Percentiles rank a stretch among this genome's conserved stretches.
phyloP scores from a whole-genome alignment of 2,797 vertebrate genomes.

The Selene dorsalis region DNA sequence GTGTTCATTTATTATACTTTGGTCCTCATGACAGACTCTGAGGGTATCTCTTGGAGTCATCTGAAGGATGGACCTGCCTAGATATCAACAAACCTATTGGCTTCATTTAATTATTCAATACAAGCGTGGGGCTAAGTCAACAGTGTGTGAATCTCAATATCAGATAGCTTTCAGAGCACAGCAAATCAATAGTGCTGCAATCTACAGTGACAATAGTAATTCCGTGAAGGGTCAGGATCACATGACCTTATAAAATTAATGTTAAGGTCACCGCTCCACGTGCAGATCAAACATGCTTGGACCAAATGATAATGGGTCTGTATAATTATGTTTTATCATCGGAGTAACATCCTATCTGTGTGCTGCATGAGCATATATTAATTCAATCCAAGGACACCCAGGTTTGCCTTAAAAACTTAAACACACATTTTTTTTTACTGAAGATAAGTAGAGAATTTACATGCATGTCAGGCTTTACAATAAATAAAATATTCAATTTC shows the following conservation, averaged over 20 bases:
- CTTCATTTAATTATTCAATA: slow-evolving; percentile 72
- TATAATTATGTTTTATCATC: slow-evolving; percentile 63
- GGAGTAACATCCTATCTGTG: slow-evolving; percentile 48
- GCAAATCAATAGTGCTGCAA: slow-evolving; percentile 76
- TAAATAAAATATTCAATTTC: not conserved
- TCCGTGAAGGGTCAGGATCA: slow-evolving; percentile 57
- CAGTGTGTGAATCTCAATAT: slow-evolving; percentile 73
- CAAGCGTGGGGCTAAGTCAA: slow-evolving; percentile 66
- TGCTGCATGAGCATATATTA: slow-evolving; percentile 55
- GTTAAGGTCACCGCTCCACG: slow-evolving; percentile 56
- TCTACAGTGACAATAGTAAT: slow-evolving; percentile 75
- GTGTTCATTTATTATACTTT: slow-evolving; percentile 70
- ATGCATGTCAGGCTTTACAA: slow-evolving; percentile 21
- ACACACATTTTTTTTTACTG: not conserved
- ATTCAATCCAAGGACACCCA: slow-evolving; percentile 38
- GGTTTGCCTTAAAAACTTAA: slow-evolving; percentile 29
- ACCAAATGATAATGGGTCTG: slow-evolving; percentile 54
- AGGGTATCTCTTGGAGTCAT: slow-evolving; percentile 57
- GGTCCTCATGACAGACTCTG: slow-evolving; percentile 54
- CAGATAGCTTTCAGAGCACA: slow-evolving; percentile 74
- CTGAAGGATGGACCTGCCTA: slow-evolving; percentile 65
- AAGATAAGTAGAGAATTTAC: slow-evolving; percentile 7
- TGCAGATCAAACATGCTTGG: slow-evolving; percentile 60
- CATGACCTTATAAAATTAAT: slow-evolving; percentile 68
- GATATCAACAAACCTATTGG: slow-evolving; percentile 65